Evolutionary conservation across 2,113 vertebrate genomes (phyloP).

Genomic region (Oryzias celebensis): DNA sequence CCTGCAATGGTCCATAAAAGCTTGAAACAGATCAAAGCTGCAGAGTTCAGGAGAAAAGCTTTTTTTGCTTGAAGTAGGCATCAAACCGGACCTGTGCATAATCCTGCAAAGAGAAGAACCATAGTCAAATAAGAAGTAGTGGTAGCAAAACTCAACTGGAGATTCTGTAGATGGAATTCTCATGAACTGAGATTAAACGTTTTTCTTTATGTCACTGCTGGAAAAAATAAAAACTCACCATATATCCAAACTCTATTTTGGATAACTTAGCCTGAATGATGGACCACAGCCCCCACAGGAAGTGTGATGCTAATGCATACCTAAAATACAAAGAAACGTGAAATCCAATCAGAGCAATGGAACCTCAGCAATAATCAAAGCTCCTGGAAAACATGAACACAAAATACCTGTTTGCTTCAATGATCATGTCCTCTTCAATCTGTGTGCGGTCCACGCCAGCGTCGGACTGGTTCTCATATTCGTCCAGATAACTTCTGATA

Average conservation of each 20-base stretch:
- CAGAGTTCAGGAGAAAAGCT: conserved; percentile 60
- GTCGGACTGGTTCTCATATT: conserved; percentile 36
- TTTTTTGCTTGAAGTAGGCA: conserved; percentile 84
- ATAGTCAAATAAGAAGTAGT: background rate
- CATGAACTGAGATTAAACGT: too few relatives aligned
- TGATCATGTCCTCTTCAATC: conserved; percentile 82
- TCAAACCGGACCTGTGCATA: conserved; percentile 88
- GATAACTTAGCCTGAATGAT: conserved; percentile 92
- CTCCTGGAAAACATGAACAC: background rate
- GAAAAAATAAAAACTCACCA: conserved; percentile 73
- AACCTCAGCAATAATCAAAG: background rate
- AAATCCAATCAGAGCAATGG: background rate
- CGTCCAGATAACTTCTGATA: conserved; percentile 84
- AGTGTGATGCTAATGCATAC: conserved; percentile 90
- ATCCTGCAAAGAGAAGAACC: conserved; percentile 73
- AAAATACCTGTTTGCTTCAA: conserved; percentile 81
- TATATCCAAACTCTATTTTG: conserved; percentile 92
- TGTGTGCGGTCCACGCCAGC: conserved; percentile 63
- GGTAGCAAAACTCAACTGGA: background rate
- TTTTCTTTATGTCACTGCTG: too few relatives aligned
- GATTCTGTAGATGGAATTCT: background rate
- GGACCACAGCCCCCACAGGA: conserved; percentile 96
- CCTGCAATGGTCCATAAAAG: background rate
- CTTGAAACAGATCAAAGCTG: background rate
- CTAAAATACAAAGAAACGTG: conserved; percentile 57